Base-by-base conservation (phyloP, 2,888 invertebrate genomes). In the Zaprionus lineosus region DNA sequence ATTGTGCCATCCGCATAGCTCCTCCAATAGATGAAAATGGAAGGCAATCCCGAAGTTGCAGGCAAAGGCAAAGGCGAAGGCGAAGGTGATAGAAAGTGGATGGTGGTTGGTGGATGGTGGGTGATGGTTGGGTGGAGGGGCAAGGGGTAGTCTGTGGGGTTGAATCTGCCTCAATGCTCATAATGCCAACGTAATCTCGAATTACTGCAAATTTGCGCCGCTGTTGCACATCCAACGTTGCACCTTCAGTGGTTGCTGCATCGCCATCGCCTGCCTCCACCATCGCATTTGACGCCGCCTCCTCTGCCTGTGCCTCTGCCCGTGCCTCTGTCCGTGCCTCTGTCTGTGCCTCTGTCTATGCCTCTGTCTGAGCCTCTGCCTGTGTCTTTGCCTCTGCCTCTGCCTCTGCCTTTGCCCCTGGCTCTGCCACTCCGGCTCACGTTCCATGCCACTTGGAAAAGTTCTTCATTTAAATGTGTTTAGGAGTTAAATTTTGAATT, bases 161-260 rank as follows among this genome's bases (percentile, higher is more conserved):
- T 9, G 9, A 14, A 2, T n/a, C 50, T 43, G n/a, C 21, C 39
- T 33, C 37, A 9, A 1, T 28, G 58, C 39, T 56, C 78, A 67
- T 74, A 71, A 72, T 61, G 69, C 67, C 66, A 67, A 66, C 65
- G 69, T 81, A 77, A 83, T 81, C 77, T 84, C 74, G 70, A 81
- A 83, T 81, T 83, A 79, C 83, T 62, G 79, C 74, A 79, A 76
- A 77, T 74, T 79, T 79, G 70, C 59, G 51, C 64, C 56, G 69
- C 67, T 8, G 6, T 24, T 24, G 58, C 51, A 67, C 51, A 61
- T 67, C 56, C 41, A 34, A 21, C n/a, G 29, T 29, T 29, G 46
- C 50, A n/a, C 3, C 1, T 19, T 21, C 4, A 21, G 12, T 59
- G 24, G 46, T 33, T 29, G 39, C 24, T 37, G 15, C 40, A 11